Evolutionary conservation across 2,888 invertebrate species (phyloP), one percentile per base, ranked within the genome.

Genomic region (Ectemnius lituratus): DNA sequence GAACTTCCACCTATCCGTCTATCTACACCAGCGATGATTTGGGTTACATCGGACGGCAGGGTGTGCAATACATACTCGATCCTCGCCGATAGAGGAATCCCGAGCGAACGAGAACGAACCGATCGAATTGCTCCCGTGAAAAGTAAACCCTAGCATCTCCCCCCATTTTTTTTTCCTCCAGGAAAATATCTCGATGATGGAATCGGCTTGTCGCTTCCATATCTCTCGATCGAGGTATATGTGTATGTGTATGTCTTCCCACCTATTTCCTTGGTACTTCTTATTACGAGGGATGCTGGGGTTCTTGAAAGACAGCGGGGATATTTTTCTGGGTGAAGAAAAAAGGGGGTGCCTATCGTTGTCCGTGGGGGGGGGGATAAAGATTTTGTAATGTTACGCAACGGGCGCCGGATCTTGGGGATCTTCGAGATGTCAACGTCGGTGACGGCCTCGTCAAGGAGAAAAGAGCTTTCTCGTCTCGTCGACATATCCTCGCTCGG

Each of bases 351-450:
- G 8, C 4, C 16, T n/a, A 52, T 52, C 16, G 23, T 57, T 23
- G 20, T 23, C 23, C 3, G 23, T 3, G 23, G 23, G 6, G 13
- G 47, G 47, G 47, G 16, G 5, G 14, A 52, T 52, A 52, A 52
- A 5, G 52, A 52, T 52, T 52, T 14, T 11, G 52, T 14, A 52
- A 52, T 52, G 52, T 52, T 52, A 52, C 52, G 52, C 52, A 52
- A 52, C 37, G 37, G 37, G 37, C 37, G 37, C 16, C 5, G 14
- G 52, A 52, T 52, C 52, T 13, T 52, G 8, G 16, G 52, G 52
- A 52, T 52, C 52, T 14, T 13, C 16, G 52, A 3, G 52, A 52
- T 16, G 52, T 52, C 52, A 16, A 52, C n/a, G 37, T 37, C 37
- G 16, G 0, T 52, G 52, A 52, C 52, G 52, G 52, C n/a, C 52